phyloP scores from a whole-genome alignment of 1,140 invertebrate species.

The Drosophila guanche region DNA sequence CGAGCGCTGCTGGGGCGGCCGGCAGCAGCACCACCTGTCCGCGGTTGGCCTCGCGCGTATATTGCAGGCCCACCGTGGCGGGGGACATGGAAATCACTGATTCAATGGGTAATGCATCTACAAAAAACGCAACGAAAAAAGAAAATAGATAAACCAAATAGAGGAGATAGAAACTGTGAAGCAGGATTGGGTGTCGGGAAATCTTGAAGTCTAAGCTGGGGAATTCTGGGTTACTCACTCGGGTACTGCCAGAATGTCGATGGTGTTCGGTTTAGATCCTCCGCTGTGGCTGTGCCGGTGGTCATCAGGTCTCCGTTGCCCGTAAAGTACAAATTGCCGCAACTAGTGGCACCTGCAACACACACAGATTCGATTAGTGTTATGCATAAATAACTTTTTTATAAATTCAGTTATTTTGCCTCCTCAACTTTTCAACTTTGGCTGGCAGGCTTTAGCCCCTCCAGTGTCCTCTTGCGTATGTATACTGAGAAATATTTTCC shows the following conservation, averaged over 20 bases:
- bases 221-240: constrained; percentile 84
- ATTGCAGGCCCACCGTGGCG: constrained; percentile 89
- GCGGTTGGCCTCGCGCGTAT: constrained; percentile 91
- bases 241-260: constrained; percentile 90
- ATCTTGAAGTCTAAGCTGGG: neutral
- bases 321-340: constrained; percentile 79
- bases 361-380: neutral
- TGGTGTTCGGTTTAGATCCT: constrained; percentile 83
- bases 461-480: constrained; percentile 45
- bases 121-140: constrained; percentile 74
- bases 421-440: constrained; percentile 44
- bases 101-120: constrained; percentile 88
- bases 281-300: constrained; percentile 70
- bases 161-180: constrained; percentile 13
- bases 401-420: neutral
- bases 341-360: constrained; percentile 73
- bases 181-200: neutral
- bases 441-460: constrained; percentile 32
- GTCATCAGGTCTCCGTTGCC: constrained; percentile 82
- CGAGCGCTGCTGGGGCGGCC: constrained; percentile 84
- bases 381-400: neutral
- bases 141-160: constrained; percentile 56
- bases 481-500: constrained; percentile 75
- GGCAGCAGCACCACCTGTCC: constrained; percentile 92
- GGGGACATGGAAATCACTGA: constrained; percentile 88